Conservation (phyloP, 2,888 invertebrate species). For the Machimus rusticus region DNA sequence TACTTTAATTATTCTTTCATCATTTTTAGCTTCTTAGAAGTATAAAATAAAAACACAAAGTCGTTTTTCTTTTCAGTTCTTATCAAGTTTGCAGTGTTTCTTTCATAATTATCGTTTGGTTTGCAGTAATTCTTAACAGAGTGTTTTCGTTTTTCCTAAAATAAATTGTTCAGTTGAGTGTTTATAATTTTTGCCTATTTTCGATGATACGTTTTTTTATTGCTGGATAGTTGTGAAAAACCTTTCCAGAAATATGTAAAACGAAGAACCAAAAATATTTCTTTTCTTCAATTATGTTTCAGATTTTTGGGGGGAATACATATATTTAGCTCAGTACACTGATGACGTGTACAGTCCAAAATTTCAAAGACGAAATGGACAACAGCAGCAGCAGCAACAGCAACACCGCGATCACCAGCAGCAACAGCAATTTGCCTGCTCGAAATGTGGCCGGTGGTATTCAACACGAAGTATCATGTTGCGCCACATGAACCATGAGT, state of each 20-base stretch:
- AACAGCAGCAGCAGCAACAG: slow-evolving; percentile 6
- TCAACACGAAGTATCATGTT: slow-evolving; percentile 52
- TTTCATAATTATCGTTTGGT: neutral
- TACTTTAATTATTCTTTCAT: neutral
- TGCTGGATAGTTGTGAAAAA: slow-evolving; percentile 3
- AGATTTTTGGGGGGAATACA: slow-evolving; percentile 51
- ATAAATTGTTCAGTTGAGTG: neutral
- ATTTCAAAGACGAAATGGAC: slow-evolving; percentile 42
- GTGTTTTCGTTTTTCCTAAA: neutral
- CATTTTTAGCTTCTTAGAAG: neutral
- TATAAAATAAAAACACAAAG: neutral
- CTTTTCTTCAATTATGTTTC: slow-evolving; percentile 45
- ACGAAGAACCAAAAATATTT: neutral
- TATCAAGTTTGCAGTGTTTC: neutral
- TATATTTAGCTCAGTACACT: slow-evolving; percentile 50
- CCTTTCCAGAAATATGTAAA: neutral
- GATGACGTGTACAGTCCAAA: slow-evolving; percentile 45
- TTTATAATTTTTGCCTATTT: neutral
- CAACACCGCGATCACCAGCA: neutral
- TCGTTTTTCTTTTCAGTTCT: neutral
- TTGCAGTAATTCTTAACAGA: slow-evolving; percentile 12
- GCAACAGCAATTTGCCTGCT: slow-evolving; percentile 46
- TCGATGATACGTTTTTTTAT: slow-evolving; percentile 8
- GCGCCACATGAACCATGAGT: slow-evolving; percentile 54
- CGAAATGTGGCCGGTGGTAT: slow-evolving; percentile 53